Evolutionary conservation across 2,888 invertebrate genomes (phyloP), one percentile per base, ranked within the genome.

Genomic region (Brenthis hecate): DNA sequence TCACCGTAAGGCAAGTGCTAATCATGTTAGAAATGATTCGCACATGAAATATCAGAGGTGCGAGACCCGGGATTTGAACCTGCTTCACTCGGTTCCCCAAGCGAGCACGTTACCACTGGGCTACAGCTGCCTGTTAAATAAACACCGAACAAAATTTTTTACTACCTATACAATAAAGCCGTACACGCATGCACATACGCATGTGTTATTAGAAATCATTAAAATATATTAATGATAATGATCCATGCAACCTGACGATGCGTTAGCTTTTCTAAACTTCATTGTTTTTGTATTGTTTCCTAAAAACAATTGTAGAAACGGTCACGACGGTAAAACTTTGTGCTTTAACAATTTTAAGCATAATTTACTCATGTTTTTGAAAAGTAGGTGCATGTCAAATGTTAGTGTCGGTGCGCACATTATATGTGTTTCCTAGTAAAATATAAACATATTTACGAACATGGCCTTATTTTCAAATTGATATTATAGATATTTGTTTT

Each of bases 261-360:
- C 69, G 64, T 72, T 70, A 70, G 75, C 76, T 75, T 75, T 74
- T 65, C 61, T 73, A 74, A 77, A 75, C 74, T 73, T 77, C 78
- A 78, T 73, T 72, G 60, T 70, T 70, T 43, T 60, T 63, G 66
- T 67, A 75, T 77, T 75, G 79, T 79, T 75, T 74, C 64, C 68
- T 36, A 61, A 64, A 61, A 72, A 72, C 75, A 74, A 74, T 73
- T 48, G 72, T 54, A 57, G 70, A 64, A 68, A 66, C 68, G 55
- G 72, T 72, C 74, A 74, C 74, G 74, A 43, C 8, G 36, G 36
- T 43, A 43, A 71, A 66, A 66, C 61, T 57, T 57, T 32, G 53
- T 65, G 70, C 67, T 71, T 71, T 65, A 69, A 72, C 55, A 63
- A 68, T 74, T 71, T 70, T 63, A 66, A 66, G 67, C 66, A 74